Base-by-base conservation (phyloP, 1,140 invertebrate species). In the Globodera ellingtonae region DNA sequence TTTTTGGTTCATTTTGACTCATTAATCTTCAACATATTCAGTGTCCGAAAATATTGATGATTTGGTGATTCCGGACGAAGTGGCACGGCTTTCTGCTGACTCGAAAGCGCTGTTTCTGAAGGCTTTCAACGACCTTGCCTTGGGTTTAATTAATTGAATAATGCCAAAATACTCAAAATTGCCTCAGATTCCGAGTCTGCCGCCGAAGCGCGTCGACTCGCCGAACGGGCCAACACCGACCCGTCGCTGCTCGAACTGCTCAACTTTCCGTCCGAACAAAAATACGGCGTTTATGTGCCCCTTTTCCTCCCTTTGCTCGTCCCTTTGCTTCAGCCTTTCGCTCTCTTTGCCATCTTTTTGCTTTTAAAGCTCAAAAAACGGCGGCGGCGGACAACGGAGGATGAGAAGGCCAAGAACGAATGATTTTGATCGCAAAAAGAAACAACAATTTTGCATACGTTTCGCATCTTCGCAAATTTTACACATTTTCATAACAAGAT, bases 241-340 rank as follows among this genome's bases (percentile, higher is more conserved):
- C 48, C 62, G 21, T 78, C 81, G n/a, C 48, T 85, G 24, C 71
- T 85, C 46, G 79, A 84, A 62, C 52, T 83, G 8, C 69, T 84
- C 44, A 86, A 84, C 69, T 84, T 84, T 50, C 83, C 83, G 0
- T 84, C 83, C 21, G 83, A 84, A 15, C 84, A 84, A 47, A 86
- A 84, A 67, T 85, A 85, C 67, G 83, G 75, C 5, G 70, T 84
- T 70, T 84, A 84, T 73, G 75, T 84, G 56, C 84, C 83, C 3
- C 70, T 84, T 6, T 84, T 83, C 50, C 48, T 86, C 6, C 83
- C 84, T 21, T 21, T 84, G 9, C 65, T 82, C 13, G 81, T 82
- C 50, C 81, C 83, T n/a, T 6, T 82, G 10, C 50, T 82, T 66
- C 52, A 75, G 8, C 79, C 81, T 8, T 7, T 82, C 4, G 50